phyloP scores from a whole-genome alignment of 2,888 invertebrate genomes.

The Agrochola litura region DNA sequence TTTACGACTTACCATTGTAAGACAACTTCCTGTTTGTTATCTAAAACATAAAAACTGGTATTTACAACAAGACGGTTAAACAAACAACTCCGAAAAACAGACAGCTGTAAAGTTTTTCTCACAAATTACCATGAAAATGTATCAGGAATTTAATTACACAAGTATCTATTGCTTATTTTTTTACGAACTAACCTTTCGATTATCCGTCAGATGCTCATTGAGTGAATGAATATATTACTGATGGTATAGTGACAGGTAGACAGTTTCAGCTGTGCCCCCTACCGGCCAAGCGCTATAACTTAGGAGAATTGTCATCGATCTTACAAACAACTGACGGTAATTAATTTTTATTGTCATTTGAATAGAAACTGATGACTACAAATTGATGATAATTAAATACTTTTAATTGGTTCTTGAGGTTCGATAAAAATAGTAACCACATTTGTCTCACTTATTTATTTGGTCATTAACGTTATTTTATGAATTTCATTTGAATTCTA shows the following conservation, averaged over 20 bases:
- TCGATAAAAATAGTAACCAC: not conserved
- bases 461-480: constrained; percentile 14
- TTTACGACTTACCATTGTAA: not conserved
- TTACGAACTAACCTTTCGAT: constrained; percentile 49
- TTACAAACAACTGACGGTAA: constrained; percentile 22
- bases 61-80: constrained; percentile 20
- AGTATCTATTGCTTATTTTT: constrained; percentile 31
- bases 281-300: constrained; percentile 49
- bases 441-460: constrained; percentile 31
- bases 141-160: constrained; percentile 45
- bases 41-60: not conserved
- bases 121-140: constrained; percentile 52
- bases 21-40: not conserved
- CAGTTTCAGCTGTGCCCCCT: constrained; percentile 55
- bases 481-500: constrained; percentile 9
- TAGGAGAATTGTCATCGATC: constrained; percentile 52
- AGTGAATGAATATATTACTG: constrained; percentile 38
- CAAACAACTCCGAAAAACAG: constrained; percentile 24
- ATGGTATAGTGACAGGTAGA: constrained; percentile 9
- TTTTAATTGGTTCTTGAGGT: constrained; percentile 38
- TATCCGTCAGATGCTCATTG: constrained; percentile 30
- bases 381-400: constrained; percentile 26
- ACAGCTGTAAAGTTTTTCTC: constrained; percentile 45
- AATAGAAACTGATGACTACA: constrained; percentile 42
- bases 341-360: constrained; percentile 56